Conservation (phyloP, 2,113 vertebrate genomes). For the Percina caprodes region DNA sequence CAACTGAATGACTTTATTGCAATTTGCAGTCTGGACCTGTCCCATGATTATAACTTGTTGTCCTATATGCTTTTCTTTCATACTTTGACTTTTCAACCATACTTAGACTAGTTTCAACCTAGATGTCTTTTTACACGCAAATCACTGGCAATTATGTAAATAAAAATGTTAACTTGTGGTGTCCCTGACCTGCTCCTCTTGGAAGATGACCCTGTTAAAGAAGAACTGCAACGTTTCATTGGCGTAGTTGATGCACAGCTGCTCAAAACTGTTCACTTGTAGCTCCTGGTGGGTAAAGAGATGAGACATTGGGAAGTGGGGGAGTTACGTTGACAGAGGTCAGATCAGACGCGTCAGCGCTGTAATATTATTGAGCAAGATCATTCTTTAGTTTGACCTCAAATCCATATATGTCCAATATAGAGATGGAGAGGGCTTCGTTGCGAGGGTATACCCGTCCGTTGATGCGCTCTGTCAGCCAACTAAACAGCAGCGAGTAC, state of each 20-base stretch:
- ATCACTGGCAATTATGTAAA: not conserved
- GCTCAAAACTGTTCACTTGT: conserved; percentile 95
- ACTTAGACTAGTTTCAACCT: not conserved
- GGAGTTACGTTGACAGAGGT: not conserved
- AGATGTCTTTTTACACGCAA: not conserved
- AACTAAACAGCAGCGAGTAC: conserved; percentile 94
- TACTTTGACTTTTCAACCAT: not conserved
- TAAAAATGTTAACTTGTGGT: conserved; percentile 5
- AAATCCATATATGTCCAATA: conserved; percentile 98
- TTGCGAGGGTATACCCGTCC: conserved; percentile 91
- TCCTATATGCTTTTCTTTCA: not conserved
- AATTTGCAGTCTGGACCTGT: not conserved
- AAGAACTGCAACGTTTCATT: conserved; percentile 97
- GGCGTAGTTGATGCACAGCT: conserved; percentile 98
- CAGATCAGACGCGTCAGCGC: conserved; percentile 3
- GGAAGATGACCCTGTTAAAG: conserved; percentile 95
- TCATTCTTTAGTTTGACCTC: conserved; percentile 85
- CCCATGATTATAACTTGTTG: not conserved
- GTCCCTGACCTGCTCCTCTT: conserved; percentile 92
- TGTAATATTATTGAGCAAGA: conserved; percentile 2
- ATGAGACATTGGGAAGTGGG: not conserved
- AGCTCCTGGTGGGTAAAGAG: conserved; percentile 75
- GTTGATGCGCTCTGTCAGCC: conserved; percentile 95
- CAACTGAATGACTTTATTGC: not conserved
- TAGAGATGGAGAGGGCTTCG: conserved; percentile 91